These are phyloP conservation scores for Hestina assimilis DNA, from an alignment of 1,140 invertebrate species.

Conservation along the genomic window DNA sequence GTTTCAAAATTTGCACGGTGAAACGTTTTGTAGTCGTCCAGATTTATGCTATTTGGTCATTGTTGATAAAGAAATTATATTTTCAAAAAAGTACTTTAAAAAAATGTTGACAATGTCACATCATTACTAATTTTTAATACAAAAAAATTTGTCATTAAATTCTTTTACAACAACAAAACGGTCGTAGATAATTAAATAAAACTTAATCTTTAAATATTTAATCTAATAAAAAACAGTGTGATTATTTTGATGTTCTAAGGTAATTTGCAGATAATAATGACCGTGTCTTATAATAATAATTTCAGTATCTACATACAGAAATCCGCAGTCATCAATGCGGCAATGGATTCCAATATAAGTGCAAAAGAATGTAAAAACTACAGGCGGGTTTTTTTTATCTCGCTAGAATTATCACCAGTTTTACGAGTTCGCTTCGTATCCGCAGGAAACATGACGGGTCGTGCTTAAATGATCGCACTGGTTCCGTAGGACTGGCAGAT, in stretches of 20 bases:
- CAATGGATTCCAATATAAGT: conserved; percentile 27
- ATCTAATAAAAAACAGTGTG: too few relatives aligned
- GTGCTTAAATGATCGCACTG: conserved; percentile 4
- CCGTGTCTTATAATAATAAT: conserved; percentile 1
- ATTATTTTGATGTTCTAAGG: too few relatives aligned
- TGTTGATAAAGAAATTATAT: not conserved
- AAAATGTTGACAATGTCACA: too few relatives aligned
- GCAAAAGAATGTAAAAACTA: conserved; percentile 17
- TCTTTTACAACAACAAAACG: too few relatives aligned
- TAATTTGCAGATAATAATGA: too few relatives aligned
- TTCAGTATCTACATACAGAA: conserved; percentile 7
- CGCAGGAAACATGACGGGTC: conserved; percentile 12
- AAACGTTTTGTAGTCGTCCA: not conserved
- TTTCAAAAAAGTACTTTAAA: not conserved
- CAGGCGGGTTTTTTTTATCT: conserved; percentile 1
- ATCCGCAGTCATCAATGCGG: conserved; percentile 13
- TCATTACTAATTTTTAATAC: too few relatives aligned
- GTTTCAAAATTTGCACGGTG: conserved; percentile 26
- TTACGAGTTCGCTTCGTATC: conserved; percentile 7
- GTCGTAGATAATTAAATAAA: too few relatives aligned
- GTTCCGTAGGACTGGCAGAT: conserved; percentile 7
- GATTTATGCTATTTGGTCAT: not conserved
- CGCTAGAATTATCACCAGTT: conserved; percentile 9
- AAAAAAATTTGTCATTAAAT: too few relatives aligned
- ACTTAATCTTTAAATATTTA: too few relatives aligned